Conservation (phyloP, 2,888 invertebrate genomes). For the Drosophila mercatorum region DNA sequence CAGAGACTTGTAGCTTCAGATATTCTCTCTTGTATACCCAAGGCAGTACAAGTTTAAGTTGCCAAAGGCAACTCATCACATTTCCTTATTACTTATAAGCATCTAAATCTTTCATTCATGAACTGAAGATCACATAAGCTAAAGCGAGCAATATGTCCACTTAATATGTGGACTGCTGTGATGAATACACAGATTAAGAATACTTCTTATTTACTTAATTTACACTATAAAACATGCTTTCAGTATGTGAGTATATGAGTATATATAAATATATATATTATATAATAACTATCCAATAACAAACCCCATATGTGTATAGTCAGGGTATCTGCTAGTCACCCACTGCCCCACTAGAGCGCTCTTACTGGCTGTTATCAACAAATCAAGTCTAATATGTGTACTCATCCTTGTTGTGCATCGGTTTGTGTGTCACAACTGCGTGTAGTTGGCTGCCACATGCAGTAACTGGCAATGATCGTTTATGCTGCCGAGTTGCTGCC, state of each 20-base stretch:
- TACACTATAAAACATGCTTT: too few species aligned
- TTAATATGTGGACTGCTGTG: not conserved
- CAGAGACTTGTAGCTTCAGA: not conserved
- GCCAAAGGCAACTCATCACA: not conserved
- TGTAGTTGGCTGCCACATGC: constrained; percentile 20
- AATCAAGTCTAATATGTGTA: not conserved
- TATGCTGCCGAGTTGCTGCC: constrained; percentile 35
- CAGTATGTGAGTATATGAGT: too few species aligned
- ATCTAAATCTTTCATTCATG: not conserved
- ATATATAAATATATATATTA: too few species aligned
- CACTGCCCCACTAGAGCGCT: not conserved
- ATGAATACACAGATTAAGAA: not conserved
- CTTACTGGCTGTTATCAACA: too few species aligned
- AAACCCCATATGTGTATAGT: too few species aligned
- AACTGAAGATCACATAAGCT: not conserved
- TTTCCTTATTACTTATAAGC: not conserved
- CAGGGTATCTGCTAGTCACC: not conserved
- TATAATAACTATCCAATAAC: too few species aligned
- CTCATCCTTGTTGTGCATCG: constrained; percentile 13
- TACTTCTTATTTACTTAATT: too few species aligned
- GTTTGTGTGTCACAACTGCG: constrained; percentile 22
- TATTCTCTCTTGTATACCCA: not conserved
- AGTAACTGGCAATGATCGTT: constrained; percentile 39
- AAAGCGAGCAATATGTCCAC: too few species aligned
- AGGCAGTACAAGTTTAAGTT: not conserved